A percentile compares a stretch with the other conserved stretches of the same genome.
phyloP scores from a whole-genome alignment of 2,797 vertebrate species.

The Eupleurogrammus muticus region DNA sequence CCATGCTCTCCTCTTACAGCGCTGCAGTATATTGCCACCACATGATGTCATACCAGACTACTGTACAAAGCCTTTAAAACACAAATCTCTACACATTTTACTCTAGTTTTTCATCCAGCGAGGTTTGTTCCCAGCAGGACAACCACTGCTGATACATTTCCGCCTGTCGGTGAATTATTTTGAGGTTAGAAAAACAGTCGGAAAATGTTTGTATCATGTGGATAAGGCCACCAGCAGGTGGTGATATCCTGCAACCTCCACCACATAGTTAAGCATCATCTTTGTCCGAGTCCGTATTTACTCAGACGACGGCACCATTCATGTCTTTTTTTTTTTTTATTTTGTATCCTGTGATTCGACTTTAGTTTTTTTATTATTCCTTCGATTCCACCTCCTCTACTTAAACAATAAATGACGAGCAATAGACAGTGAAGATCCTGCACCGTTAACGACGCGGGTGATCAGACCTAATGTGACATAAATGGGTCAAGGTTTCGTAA shows the following conservation, averaged over 20 bases:
- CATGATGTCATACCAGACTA: slow-evolving; percentile 6
- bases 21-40: background rate
- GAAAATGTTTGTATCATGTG: slow-evolving; percentile 53
- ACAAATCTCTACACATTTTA: slow-evolving; percentile 5
- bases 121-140: slow-evolving; percentile 30
- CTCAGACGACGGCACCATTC: slow-evolving; percentile 42
- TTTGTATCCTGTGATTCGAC: slow-evolving; percentile 15
- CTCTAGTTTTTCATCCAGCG: slow-evolving; percentile 31
- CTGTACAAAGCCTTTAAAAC: background rate
- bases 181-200: slow-evolving; percentile 40
- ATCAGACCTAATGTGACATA: slow-evolving; percentile 69
- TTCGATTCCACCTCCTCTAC: background rate
- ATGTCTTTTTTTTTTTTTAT: slow-evolving; percentile 27
- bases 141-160: slow-evolving; percentile 42
- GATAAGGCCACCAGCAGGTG: slow-evolving; percentile 64
- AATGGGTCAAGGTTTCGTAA: slow-evolving; percentile 69
- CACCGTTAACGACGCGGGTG: slow-evolving; percentile 45
- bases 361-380: slow-evolving; percentile 11
- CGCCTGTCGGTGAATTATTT: slow-evolving; percentile 46
- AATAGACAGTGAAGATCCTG: slow-evolving; percentile 34
- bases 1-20: background rate
- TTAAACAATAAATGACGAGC: slow-evolving; percentile 39
- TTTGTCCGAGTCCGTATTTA: slow-evolving; percentile 31
- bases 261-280: slow-evolving; percentile 29
- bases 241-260: slow-evolving; percentile 52